Conservation (phyloP, 2,797 vertebrate species). For the Pseudopleuronectes americanus region DNA sequence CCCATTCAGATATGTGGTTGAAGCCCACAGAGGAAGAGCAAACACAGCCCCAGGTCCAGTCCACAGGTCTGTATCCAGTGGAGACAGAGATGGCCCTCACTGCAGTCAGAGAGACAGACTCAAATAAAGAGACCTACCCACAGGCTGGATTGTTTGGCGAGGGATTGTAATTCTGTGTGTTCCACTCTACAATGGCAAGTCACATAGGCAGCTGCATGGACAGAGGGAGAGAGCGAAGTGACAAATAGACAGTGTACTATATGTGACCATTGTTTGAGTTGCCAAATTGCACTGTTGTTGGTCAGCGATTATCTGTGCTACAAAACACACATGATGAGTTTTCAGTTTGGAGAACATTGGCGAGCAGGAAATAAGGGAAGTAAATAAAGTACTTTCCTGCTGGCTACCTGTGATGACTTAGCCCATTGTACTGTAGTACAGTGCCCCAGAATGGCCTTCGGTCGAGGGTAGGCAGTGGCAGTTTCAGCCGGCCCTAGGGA, state of each 20-base stretch:
- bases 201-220: conserved; percentile 51
- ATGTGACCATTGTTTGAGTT: conserved; percentile 76
- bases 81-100: conserved; percentile 54
- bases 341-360: conserved; percentile 67
- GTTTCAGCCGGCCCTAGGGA: conserved; percentile 55
- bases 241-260: conserved; percentile 66
- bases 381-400: conserved; percentile 65
- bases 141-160: conserved; percentile 50
- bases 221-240: conserved; percentile 52
- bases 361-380: conserved; percentile 52
- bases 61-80: conserved; percentile 50
- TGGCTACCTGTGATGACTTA: conserved; percentile 73
- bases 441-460: conserved; percentile 58
- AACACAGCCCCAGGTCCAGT: conserved; percentile 66
- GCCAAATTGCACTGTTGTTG: conserved; percentile 72
- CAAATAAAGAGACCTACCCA: conserved; percentile 60
- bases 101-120: conserved; percentile 52
- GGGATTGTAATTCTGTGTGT: conserved; percentile 62
- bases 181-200: conserved; percentile 46
- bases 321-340: conserved; percentile 71
- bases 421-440: conserved; percentile 59
- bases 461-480: conserved; percentile 54
- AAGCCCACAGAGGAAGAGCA: conserved; percentile 66
- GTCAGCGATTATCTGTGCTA: conserved; percentile 69
- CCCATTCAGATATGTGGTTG: conserved; percentile 65